phyloP scores from a whole-genome alignment of 1,140 invertebrate species.

The Chelonus insularis region DNA sequence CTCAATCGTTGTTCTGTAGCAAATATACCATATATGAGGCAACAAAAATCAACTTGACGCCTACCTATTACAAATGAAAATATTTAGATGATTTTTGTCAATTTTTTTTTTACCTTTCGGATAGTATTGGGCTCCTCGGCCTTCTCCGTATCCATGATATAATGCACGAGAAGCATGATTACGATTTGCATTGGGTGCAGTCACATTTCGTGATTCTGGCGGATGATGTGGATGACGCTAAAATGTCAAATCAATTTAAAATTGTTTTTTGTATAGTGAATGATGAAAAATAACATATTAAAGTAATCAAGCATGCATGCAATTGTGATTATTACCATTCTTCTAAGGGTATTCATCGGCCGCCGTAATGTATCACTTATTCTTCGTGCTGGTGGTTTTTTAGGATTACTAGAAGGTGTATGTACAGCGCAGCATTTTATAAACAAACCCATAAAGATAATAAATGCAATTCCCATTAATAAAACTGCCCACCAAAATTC shows the following conservation, averaged over 20 bases:
- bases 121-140: conserved; percentile 73
- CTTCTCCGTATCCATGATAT: conserved; percentile 71
- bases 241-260: conserved; percentile 26
- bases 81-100: conserved; percentile 10
- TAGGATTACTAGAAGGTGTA: conserved; percentile 96
- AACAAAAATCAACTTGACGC: conserved; percentile 28
- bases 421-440: conserved; percentile 99
- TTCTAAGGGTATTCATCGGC: conserved; percentile 84
- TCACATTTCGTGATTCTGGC: conserved; percentile 61
- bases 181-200: conserved; percentile 54
- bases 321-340: too few relatives aligned
- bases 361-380: conserved; percentile 85
- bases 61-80: not conserved
- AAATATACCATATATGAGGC: too few relatives aligned
- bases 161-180: conserved; percentile 59
- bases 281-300: too few relatives aligned
- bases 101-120: conserved; percentile 72
- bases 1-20: too few relatives aligned
- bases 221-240: conserved; percentile 48
- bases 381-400: conserved; percentile 82
- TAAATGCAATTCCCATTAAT: conserved; percentile 85
- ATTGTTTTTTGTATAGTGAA: too few relatives aligned
- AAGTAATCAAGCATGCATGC: too few relatives aligned
- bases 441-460: conserved; percentile 97
- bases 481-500: conserved; percentile 97